These are phyloP conservation scores for Limnephilus lunatus DNA, from an alignment of 2,888 invertebrate species.

Conservation along the genomic window DNA sequence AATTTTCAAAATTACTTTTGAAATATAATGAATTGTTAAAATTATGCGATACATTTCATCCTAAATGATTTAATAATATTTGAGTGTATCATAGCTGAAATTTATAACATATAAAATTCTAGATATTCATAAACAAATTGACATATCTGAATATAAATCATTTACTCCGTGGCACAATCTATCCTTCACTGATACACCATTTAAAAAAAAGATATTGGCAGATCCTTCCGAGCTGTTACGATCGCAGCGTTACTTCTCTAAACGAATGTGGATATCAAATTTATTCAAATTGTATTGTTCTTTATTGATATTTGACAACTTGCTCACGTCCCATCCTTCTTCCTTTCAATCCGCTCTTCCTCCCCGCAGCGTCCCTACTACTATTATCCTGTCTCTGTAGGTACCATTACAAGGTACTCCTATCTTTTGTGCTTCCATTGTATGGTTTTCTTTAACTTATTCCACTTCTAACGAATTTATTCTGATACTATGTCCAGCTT, in stretches of 20 bases:
- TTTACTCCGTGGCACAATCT: neutral
- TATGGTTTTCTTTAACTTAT: neutral
- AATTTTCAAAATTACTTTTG: too few species aligned
- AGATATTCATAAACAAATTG: neutral
- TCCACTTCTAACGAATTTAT: neutral
- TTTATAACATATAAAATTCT: neutral
- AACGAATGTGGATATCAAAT: slow-evolving; percentile 71
- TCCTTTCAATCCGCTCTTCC: slow-evolving; percentile 42
- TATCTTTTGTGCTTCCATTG: neutral
- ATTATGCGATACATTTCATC: too few species aligned
- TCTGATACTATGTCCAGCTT: neutral
- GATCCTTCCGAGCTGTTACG: neutral
- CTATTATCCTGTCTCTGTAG: neutral
- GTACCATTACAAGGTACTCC: neutral
- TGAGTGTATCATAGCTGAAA: too few species aligned
- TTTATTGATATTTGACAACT: slow-evolving; percentile 66
- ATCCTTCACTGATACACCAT: neutral
- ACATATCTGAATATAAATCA: neutral
- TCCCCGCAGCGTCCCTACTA: slow-evolving; percentile 62
- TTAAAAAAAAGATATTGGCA: neutral
- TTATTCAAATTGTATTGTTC: slow-evolving; percentile 73
- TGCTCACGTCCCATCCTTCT: slow-evolving; percentile 68
- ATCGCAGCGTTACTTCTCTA: neutral
- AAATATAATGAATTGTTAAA: too few species aligned
- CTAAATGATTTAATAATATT: too few species aligned